A percentile compares a stretch with the other conserved stretches of the same genome.
Conservation (phyloP, 2,888 invertebrate species). For the Ceriagrion tenellum region DNA sequence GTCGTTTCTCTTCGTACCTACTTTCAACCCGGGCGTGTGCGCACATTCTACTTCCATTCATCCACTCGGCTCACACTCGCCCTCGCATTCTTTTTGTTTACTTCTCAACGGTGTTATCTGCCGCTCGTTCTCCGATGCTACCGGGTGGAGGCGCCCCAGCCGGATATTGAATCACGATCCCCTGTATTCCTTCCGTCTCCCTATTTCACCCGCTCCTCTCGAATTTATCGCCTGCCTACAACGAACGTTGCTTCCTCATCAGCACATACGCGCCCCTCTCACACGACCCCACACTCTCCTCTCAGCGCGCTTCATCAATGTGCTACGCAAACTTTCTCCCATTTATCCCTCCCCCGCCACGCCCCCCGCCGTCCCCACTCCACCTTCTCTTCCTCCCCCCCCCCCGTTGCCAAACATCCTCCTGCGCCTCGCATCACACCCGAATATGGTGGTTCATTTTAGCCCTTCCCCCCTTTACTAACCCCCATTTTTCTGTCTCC, state of each 20-base stretch:
- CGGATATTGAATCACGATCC: constrained; percentile 45
- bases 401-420: neutral
- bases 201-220: neutral
- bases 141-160: neutral
- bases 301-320: neutral
- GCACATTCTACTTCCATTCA: neutral
- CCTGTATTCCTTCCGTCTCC: neutral
- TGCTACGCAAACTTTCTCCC: neutral
- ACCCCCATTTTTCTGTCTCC: neutral
- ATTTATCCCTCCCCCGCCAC: neutral
- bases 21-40: neutral
- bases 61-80: neutral
- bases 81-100: neutral
- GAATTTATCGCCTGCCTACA: neutral
- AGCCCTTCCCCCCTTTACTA: neutral
- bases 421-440: neutral
- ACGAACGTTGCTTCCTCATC: neutral
- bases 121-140: neutral
- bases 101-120: neutral
- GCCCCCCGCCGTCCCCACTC: neutral
- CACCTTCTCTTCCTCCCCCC: neutral
- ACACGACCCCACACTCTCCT: neutral
- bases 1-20: too few relatives aligned
- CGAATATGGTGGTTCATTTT: neutral
- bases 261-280: neutral